These are phyloP conservation scores for Phyllostomus hastatus DNA, from an alignment of 2,113 vertebrate genomes.

Conservation along the genomic window DNA sequence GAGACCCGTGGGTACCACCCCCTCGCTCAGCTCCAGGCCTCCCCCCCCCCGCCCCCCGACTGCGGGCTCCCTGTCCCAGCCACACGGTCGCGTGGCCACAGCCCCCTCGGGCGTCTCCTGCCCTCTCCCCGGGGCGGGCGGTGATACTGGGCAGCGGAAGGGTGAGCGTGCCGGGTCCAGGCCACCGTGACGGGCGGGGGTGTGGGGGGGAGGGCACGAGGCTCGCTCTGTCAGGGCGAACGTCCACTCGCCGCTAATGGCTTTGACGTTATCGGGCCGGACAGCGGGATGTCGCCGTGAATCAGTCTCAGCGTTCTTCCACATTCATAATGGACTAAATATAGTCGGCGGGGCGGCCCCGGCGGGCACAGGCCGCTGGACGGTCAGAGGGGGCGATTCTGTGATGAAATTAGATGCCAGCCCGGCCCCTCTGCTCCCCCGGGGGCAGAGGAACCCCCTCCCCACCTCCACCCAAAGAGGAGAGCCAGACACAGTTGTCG, in stretches of 20 bases:
- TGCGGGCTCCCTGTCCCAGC: not conserved
- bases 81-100: too few relatives aligned
- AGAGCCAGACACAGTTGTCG: slow-evolving; percentile 55
- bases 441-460: slow-evolving; percentile 76
- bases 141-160: not conserved
- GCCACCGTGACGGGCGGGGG: not conserved
- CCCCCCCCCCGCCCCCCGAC: not conserved
- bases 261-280: slow-evolving; percentile 91
- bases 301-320: slow-evolving; percentile 91
- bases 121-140: not conserved
- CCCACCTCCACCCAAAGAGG: slow-evolving; percentile 61
- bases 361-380: slow-evolving; percentile 82
- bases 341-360: slow-evolving; percentile 82
- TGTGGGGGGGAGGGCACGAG: not conserved
- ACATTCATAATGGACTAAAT: slow-evolving; percentile 92
- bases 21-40: not conserved
- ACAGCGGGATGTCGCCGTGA: slow-evolving; percentile 87
- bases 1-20: not conserved
- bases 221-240: slow-evolving; percentile 77
- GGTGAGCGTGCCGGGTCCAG: not conserved
- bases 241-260: slow-evolving; percentile 75
- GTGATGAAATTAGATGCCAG: slow-evolving; percentile 86
- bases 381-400: slow-evolving; percentile 87
- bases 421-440: slow-evolving; percentile 78
- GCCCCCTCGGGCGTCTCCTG: not conserved